Percentiles rank a stretch among this genome's conserved stretches.
phyloP scores from a whole-genome alignment of 1,140 invertebrate species.

The Drosophila littoralis region DNA sequence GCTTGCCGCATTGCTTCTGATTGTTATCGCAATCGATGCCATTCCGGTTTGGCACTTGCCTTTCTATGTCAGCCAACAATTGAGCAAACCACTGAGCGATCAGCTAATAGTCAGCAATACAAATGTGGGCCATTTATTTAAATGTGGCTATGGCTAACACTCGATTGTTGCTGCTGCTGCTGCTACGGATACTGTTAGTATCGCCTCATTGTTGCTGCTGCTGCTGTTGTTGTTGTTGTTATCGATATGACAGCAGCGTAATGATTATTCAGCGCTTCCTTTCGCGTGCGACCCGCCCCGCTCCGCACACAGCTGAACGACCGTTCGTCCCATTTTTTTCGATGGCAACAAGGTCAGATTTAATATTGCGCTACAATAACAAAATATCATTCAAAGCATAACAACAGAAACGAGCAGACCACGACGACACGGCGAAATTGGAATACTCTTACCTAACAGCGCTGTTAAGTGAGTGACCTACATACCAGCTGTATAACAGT shows the following conservation, averaged over 20 bases:
- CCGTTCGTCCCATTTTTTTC: conserved; percentile 43
- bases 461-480: background rate
- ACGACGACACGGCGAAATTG: conserved; percentile 9
- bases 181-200: background rate
- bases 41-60: conserved; percentile 54
- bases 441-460: conserved; percentile 32
- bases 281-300: conserved; percentile 58
- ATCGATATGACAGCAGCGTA: conserved; percentile 72
- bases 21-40: conserved; percentile 63
- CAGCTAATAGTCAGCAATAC: conserved; percentile 6
- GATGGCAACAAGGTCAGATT: conserved; percentile 77
- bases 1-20: conserved; percentile 38
- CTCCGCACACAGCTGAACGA: too few relatives aligned
- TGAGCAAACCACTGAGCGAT: conserved; percentile 5
- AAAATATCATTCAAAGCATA: conserved; percentile 47
- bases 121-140: conserved; percentile 59
- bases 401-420: conserved; percentile 7
- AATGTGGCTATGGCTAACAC: conserved; percentile 24
- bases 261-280: conserved; percentile 80
- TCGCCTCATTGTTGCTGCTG: conserved; percentile 2
- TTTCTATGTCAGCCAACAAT: conserved; percentile 65
- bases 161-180: conserved; percentile 12
- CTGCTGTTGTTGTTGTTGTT: conserved; percentile 24
- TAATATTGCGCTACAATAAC: conserved; percentile 65
- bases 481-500: conserved; percentile 5